phyloP scores from a whole-genome alignment of 2,113 vertebrate genomes.

The Tauraco erythrolophus region DNA sequence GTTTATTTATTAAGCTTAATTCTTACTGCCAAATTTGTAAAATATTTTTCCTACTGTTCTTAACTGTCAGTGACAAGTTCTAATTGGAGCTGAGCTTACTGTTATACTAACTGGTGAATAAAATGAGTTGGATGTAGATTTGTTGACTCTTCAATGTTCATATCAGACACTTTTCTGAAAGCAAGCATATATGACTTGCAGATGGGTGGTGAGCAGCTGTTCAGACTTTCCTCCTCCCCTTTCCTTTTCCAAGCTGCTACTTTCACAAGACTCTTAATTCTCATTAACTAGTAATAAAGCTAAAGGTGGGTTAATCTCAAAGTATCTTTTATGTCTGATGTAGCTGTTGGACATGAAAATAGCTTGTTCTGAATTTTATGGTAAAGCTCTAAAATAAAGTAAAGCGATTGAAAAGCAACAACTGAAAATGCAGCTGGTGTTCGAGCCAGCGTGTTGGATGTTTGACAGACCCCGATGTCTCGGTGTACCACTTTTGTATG shows the following conservation, averaged over 20 bases:
- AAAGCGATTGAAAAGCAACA: conserved; percentile 52
- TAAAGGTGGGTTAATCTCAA: not conserved
- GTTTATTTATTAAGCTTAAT: not conserved
- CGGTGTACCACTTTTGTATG: not conserved
- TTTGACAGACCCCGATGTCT: not conserved
- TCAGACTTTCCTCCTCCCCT: not conserved
- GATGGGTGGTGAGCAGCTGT: not conserved
- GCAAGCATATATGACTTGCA: not conserved
- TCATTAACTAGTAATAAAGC: not conserved
- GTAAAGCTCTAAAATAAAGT: not conserved
- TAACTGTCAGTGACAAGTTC: not conserved
- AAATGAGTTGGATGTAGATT: not conserved
- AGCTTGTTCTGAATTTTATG: not conserved
- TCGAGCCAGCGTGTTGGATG: fast-evolving
- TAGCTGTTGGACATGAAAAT: not conserved
- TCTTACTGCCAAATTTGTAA: not conserved
- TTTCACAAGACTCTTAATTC: not conserved
- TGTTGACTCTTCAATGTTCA: not conserved
- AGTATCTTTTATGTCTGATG: not conserved
- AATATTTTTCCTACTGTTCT: not conserved
- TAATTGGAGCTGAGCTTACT: not conserved
- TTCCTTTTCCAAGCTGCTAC: not conserved
- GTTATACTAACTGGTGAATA: not conserved
- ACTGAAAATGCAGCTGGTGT: conserved; percentile 50
- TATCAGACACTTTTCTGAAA: not conserved